Percentiles rank a stretch among this genome's conserved stretches.
phyloP scores from a whole-genome alignment of 2,113 vertebrate species.

The Tenrec ecaudatus region DNA sequence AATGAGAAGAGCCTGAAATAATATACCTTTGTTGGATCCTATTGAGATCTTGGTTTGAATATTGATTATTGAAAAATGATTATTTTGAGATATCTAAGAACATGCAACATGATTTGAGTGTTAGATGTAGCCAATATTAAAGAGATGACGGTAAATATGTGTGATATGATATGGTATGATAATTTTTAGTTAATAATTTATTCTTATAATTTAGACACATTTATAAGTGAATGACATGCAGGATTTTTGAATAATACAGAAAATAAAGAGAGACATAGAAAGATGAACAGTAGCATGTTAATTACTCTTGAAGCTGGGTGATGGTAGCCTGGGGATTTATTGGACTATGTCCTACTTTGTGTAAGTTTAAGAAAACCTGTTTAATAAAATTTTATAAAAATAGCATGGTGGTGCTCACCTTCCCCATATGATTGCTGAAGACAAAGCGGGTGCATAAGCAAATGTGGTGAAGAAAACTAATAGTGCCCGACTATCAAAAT shows the following conservation, averaged over 20 bases:
- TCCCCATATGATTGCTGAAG: too few species aligned
- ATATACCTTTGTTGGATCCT: neutral
- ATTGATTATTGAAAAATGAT: neutral
- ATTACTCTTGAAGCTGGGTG: neutral
- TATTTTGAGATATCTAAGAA: too few species aligned
- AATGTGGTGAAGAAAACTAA: too few species aligned
- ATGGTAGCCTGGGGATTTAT: neutral
- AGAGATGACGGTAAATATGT: neutral
- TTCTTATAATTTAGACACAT: neutral
- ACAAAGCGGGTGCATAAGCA: too few species aligned
- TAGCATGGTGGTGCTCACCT: too few species aligned
- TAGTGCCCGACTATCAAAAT: too few species aligned
- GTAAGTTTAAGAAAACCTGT: neutral
- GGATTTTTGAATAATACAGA: neutral
- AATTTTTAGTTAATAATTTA: neutral
- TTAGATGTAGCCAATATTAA: neutral
- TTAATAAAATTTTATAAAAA: neutral
- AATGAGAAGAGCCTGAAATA: neutral
- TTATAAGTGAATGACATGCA: neutral
- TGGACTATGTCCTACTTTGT: neutral
- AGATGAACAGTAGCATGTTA: neutral
- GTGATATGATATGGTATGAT: neutral
- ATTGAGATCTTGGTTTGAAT: neutral
- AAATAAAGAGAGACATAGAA: neutral
- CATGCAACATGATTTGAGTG: neutral